Evolutionary conservation across 2,797 vertebrate genomes (phyloP).

Genomic region (Pelodytes ibericus): DNA sequence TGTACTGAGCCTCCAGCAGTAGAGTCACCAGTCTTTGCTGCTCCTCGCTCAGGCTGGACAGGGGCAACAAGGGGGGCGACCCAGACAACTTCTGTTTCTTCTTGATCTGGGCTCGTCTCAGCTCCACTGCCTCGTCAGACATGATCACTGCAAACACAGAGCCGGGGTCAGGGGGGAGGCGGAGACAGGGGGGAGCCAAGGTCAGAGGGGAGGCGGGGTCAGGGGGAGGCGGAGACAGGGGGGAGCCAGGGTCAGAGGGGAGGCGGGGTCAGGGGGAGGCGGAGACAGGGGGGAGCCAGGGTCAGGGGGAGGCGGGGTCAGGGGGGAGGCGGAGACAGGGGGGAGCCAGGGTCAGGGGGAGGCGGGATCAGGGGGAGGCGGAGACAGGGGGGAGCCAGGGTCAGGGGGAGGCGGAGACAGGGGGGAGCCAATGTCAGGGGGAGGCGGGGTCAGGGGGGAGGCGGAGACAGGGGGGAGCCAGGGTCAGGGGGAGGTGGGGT

Average conservation of each 20-base stretch:
- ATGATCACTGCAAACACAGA: slow-evolving; percentile 75
- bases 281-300: too few species aligned
- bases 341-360: too few species aligned
- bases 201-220: neutral
- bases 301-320: too few species aligned
- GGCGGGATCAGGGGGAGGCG: too few species aligned
- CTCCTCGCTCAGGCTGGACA: slow-evolving; percentile 64
- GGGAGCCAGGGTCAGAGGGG: too few species aligned
- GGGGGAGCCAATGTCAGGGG: neutral
- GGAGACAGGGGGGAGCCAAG: neutral
- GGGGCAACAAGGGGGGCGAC: rapidly evolving
- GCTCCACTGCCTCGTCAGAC: slow-evolving; percentile 75
- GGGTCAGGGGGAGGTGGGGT: too few species aligned
- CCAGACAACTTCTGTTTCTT: slow-evolving; percentile 62
- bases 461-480: too few species aligned
- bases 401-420: neutral
- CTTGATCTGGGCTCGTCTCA: slow-evolving; percentile 73
- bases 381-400: too few species aligned
- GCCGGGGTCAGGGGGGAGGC: neutral
- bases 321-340: too few species aligned
- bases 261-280: too few species aligned
- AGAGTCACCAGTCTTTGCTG: slow-evolving; percentile 71
- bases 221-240: too few species aligned
- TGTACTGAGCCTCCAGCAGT: slow-evolving; percentile 70
- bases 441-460: too few species aligned